These are phyloP conservation scores for Tringa solitaria DNA, from an alignment of 2,113 vertebrate genomes.

Conservation along the genomic window DNA sequence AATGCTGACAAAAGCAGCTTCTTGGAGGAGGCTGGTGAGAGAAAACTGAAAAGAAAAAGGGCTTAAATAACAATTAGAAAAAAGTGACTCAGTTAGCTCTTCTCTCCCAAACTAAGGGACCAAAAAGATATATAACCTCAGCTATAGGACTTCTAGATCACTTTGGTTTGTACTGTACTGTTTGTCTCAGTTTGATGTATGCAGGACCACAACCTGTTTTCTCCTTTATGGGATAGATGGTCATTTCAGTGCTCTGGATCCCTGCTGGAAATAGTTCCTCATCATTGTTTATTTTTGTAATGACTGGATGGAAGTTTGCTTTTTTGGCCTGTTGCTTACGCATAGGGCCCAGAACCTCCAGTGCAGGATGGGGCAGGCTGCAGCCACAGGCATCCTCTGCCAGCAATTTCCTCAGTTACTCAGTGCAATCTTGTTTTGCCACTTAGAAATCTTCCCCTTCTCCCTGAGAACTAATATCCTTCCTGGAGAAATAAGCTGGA, in stretches of 20 bases:
- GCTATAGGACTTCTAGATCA: background rate
- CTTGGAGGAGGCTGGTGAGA: slow-evolving; percentile 1
- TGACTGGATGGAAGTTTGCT: background rate
- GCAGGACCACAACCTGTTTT: background rate
- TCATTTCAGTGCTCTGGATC: background rate
- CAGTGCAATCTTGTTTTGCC: background rate
- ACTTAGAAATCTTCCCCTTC: background rate
- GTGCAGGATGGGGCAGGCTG: background rate
- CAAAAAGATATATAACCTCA: background rate
- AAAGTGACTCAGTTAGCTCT: background rate
- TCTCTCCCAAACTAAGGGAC: background rate
- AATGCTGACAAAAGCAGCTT: slow-evolving; percentile 55
- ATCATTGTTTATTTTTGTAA: background rate
- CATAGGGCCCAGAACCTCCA: background rate
- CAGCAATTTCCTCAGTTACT: background rate
- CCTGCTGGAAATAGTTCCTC: background rate
- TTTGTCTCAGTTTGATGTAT: background rate
- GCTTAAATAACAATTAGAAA: background rate
- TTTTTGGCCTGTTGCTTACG: background rate
- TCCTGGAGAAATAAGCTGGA: background rate
- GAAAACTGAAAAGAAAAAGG: background rate
- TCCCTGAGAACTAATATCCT: background rate
- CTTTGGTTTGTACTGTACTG: background rate
- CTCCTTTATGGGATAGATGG: background rate
- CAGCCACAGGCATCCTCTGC: background rate